Evolutionary conservation across 2,888 invertebrate genomes (phyloP), one percentile per base, ranked within the genome.

Genomic region (Callyntrura sp.): DNA sequence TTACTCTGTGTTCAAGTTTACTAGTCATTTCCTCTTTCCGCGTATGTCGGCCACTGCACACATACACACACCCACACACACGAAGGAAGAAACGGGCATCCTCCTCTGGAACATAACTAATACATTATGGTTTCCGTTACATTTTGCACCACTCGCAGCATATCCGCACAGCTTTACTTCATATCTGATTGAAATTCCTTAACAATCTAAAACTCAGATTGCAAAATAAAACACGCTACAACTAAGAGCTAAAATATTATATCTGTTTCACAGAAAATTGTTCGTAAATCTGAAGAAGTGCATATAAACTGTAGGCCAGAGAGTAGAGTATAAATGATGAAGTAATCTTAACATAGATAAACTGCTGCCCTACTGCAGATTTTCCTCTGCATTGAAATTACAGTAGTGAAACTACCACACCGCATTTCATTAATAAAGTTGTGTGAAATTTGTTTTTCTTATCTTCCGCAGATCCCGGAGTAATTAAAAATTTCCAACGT

Each of bases 61-160:
- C n/a, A 48, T 3, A 20, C 45, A 20, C 48, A n/a, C n/a, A n/a
- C n/a, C n/a, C n/a, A n/a, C n/a, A 48, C 11, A 20, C 45, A 20
- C 48, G 20, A 17, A 23, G 12, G 35, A 35, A 35, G 35, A 6
- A 35, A 35, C 6, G 35, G 35, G 48, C 25, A 25, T 51, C 17
- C 23, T 17, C 4, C 35, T 51, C 14, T 55, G 23, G n/a, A n/a
- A 78, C 14, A 25, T 28, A n/a, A 3, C n/a, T 17, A 14, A 51
- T 35, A 78, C 55, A 73, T 78, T 76, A 23, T 28, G 28, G n/a
- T 25, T 78, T 51, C 78, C 55, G 9, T 55, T 51, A 55, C 51
- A 55, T 78, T 78, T 55, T 55, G 23, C 55, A 78, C 25, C 55
- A 78, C n/a, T 78, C 78, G 14, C 51, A 3, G 20, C 62, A 23